Evolutionary conservation across 2,113 vertebrate species (phyloP), one percentile per base, ranked within the genome.

Genomic region (Oryzias celebensis): DNA sequence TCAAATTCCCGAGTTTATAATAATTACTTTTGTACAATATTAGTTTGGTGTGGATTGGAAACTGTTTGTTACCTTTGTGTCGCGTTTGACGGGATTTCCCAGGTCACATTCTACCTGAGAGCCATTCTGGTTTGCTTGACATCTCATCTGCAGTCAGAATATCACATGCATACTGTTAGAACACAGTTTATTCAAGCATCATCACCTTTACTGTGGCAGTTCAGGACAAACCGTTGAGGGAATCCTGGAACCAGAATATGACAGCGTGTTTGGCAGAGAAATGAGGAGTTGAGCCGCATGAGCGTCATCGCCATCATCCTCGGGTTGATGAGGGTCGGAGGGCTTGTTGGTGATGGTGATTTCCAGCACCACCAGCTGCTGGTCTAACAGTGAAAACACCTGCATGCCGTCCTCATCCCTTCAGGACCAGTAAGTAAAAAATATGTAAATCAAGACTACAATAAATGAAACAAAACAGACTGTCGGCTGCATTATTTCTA

Each of bases 291-390:
- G 90, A 5, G 96, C 94, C 2, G 94, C 94, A 0, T 98, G 96
- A 20, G 96, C 96, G 0, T 96, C 96, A 0, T 98, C 96, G 3
- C 96, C 96, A 0, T 98, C 93, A 20, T 90, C 76, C 46, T 93
- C 91, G 0, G 94, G 94, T 16, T 72, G 5, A 4, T 53, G 14
- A 0, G 89, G 91, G 75, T 95, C 88, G 7, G 95, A 96, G 43
- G 96, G 96, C 65, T 85, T 59, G 83, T 98, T 98, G 62, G 91
- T 95, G 72, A 97, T 88, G 0, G 28, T 92, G 73, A 98, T 84
- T 87, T 96, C 94, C 87, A 98, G 78, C 6, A 91, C 92, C 28
- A 97, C 89, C n/a, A 93, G 75, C n/a, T 91, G 91, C 89, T 96
- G 94, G 70, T 95, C 93, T 0, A 92, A 94, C 80, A 97, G 56